Conservation (phyloP, 2,888 invertebrate species). For the Plagodis dolabraria region DNA sequence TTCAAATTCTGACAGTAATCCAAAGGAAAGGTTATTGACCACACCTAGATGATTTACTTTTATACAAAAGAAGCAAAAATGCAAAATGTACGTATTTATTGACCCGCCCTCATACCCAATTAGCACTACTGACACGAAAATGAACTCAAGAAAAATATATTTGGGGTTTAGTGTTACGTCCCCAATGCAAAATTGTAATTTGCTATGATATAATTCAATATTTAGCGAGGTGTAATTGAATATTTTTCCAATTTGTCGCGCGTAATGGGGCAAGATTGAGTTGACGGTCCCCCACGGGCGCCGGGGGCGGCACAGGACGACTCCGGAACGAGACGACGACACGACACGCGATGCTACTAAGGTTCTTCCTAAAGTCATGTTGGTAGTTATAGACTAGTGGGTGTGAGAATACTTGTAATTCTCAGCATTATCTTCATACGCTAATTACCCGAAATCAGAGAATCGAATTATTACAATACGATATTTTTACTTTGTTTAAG, state of each 20-base stretch:
- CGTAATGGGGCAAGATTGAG: conserved; percentile 85
- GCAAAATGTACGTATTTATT: neutral
- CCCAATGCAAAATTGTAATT: conserved; percentile 79
- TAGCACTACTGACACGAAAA: conserved; percentile 7
- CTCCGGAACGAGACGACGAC: conserved; percentile 30
- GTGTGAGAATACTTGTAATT: no score
- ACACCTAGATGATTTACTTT: no score
- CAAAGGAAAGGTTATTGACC: no score
- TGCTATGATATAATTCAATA: conserved; percentile 83
- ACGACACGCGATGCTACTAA: conserved; percentile 5
- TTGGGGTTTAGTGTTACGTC: conserved; percentile 55
- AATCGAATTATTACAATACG: no score
- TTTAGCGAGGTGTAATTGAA: conserved; percentile 84
- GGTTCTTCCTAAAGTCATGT: no score
- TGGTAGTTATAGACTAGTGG: no score
- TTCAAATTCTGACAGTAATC: no score
- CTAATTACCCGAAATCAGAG: no score
- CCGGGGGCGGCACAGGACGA: conserved; percentile 40
- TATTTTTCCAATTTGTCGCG: conserved; percentile 85
- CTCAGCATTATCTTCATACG: no score
- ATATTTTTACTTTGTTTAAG: no score
- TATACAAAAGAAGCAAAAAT: neutral
- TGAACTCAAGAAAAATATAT: conserved; percentile 12
- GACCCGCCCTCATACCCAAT: neutral
- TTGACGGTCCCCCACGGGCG: conserved; percentile 73